Percentiles rank a stretch among this genome's conserved stretches.
These are phyloP conservation scores for Idaea aversata DNA, from an alignment of 2,888 invertebrate species.

Conservation along the genomic window DNA sequence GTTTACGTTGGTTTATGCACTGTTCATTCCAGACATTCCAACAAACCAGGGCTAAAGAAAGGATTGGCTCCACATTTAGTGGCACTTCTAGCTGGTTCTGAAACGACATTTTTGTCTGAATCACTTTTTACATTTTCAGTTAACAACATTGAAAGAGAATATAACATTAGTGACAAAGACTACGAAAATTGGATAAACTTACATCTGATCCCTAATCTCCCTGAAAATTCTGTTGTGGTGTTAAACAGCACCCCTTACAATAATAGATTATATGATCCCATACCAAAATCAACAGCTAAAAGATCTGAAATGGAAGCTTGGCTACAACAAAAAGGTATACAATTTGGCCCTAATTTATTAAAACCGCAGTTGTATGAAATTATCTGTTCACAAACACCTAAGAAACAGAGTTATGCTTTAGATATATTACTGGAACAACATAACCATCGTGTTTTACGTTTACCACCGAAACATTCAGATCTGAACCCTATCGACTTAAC, in stretches of 20 bases:
- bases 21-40: background rate
- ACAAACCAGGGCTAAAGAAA: background rate
- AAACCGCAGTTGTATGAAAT: conserved; percentile 33
- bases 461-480: background rate
- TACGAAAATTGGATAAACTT: background rate
- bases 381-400: conserved; percentile 16
- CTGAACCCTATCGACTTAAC: background rate
- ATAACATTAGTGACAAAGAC: background rate
- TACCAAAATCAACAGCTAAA: conserved; percentile 12
- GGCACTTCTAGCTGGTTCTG: background rate
- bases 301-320: conserved; percentile 15
- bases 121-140: background rate
- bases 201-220: background rate
- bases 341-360: conserved; percentile 11
- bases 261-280: background rate
- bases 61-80: background rate
- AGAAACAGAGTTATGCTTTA: background rate
- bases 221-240: background rate
- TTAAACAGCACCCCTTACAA: background rate
- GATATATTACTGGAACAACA: background rate
- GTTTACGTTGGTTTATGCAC: background rate
- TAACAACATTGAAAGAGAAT: background rate
- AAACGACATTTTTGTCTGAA: background rate
- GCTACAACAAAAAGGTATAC: conserved; percentile 14
- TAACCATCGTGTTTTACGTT: background rate